These are phyloP conservation scores for Oligia latruncula DNA, from an alignment of 2,888 invertebrate species.

Conservation along the genomic window DNA sequence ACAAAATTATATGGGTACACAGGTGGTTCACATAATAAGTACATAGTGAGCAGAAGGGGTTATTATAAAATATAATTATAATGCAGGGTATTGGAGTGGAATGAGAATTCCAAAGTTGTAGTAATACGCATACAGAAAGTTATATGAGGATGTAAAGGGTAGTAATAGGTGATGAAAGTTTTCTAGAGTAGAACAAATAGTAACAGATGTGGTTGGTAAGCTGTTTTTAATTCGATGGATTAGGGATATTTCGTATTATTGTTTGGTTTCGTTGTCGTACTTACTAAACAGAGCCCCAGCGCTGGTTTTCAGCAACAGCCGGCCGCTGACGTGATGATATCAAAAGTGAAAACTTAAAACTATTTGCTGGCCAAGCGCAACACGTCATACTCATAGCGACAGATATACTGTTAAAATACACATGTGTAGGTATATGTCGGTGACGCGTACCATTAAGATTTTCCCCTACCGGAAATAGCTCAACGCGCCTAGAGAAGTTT, in stretches of 20 bases:
- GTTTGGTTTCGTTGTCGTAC: background rate
- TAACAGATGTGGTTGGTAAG: slow-evolving; percentile 11
- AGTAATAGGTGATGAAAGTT: slow-evolving; percentile 29
- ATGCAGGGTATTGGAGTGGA: slow-evolving; percentile 31
- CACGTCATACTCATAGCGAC: background rate
- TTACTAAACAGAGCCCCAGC: too few relatives aligned
- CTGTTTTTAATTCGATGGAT: slow-evolving; percentile 29
- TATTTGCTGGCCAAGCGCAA: background rate
- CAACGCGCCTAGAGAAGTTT: background rate
- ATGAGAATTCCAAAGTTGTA: slow-evolving; percentile 47
- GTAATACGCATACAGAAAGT: slow-evolving; percentile 35
- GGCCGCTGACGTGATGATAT: background rate
- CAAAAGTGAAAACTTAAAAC: background rate
- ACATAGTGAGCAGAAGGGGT: slow-evolving; percentile 43
- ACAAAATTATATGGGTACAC: slow-evolving; percentile 66
- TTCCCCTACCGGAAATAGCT: background rate
- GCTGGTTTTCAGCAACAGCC: too few relatives aligned
- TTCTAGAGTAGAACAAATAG: slow-evolving; percentile 6
- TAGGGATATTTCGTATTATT: slow-evolving; percentile 1
- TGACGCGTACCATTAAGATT: background rate
- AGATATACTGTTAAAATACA: background rate
- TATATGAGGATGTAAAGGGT: slow-evolving; percentile 26
- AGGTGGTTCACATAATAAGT: slow-evolving; percentile 57
- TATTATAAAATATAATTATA: slow-evolving; percentile 45
- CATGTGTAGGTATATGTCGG: too few relatives aligned